These are phyloP conservation scores for Okapia johnstoni DNA, from an alignment of 2,113 vertebrate genomes.

Conservation along the genomic window DNA sequence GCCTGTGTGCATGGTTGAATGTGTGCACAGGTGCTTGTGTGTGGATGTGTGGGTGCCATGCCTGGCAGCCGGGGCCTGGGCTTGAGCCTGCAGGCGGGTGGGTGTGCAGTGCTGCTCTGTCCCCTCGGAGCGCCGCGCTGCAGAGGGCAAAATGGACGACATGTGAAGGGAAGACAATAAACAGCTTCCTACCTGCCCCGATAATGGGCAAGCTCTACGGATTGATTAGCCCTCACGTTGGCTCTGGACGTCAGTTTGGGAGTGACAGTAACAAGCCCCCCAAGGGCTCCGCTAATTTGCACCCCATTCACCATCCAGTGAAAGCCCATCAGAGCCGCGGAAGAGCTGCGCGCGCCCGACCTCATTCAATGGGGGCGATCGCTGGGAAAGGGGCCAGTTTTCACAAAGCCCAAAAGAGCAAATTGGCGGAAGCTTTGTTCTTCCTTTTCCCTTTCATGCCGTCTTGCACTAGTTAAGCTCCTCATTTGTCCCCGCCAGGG, in stretches of 20 bases:
- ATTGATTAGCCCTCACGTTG: constrained; percentile 80
- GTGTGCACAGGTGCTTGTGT: constrained; percentile 23
- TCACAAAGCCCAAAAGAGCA: constrained; percentile 87
- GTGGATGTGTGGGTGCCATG: accelerated
- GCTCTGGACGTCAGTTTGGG: constrained; percentile 80
- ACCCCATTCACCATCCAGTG: constrained; percentile 85
- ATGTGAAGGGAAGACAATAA: constrained; percentile 73
- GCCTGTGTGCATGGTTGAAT: background rate
- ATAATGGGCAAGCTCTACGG: constrained; percentile 78
- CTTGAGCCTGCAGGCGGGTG: background rate
- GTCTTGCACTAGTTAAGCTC: constrained; percentile 81
- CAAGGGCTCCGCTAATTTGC: constrained; percentile 86
- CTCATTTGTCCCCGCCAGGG: constrained; percentile 77
- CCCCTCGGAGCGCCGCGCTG: constrained; percentile 47
- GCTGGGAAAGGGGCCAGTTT: constrained; percentile 87
- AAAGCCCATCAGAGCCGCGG: constrained; percentile 84
- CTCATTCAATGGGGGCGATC: constrained; percentile 84
- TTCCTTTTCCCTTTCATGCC: constrained; percentile 76
- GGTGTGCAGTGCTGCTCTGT: background rate
- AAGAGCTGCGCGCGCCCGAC: constrained; percentile 82
- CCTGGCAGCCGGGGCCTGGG: accelerated
- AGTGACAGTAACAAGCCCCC: constrained; percentile 85
- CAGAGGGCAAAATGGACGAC: constrained; percentile 72
- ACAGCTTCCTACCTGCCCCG: constrained; percentile 80
- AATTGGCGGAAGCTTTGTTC: constrained; percentile 87